Evolutionary conservation across 2,888 invertebrate genomes (phyloP).

Genomic region (Amiota communis): DNA sequence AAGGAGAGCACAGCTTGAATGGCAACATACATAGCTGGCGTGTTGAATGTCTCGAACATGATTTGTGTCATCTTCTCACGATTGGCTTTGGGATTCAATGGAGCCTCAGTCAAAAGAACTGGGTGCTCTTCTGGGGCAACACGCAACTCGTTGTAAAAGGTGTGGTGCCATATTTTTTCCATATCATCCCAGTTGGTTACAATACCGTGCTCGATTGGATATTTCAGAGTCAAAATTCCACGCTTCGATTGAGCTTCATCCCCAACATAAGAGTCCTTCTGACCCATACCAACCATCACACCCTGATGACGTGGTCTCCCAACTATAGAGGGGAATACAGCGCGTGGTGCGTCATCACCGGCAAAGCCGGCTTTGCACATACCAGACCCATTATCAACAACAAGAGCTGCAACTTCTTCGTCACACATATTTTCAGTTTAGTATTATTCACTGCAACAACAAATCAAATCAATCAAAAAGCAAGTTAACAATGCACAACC

Average conservation of each 20-base stretch:
- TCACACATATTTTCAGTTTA: slow-evolving; percentile 83
- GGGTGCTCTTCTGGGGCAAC: slow-evolving; percentile 96
- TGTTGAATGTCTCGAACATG: slow-evolving; percentile 95
- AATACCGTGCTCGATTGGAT: slow-evolving; percentile 98
- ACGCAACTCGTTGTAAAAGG: slow-evolving; percentile 98
- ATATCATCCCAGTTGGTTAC: slow-evolving; percentile 99
- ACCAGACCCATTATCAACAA: slow-evolving; percentile 93
- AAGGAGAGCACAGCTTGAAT: slow-evolving; percentile 94
- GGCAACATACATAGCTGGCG: slow-evolving; percentile 94
- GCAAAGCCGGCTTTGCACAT: slow-evolving; percentile 97
- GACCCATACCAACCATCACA: slow-evolving; percentile 94
- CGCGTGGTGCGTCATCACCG: slow-evolving; percentile 90
- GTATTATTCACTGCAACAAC: too few species aligned
- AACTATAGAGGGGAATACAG: slow-evolving; percentile 91
- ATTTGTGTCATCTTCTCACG: slow-evolving; percentile 94
- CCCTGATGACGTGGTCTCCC: slow-evolving; percentile 92
- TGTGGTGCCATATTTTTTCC: slow-evolving; percentile 99
- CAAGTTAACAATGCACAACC: too few species aligned
- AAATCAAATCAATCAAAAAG: too few species aligned
- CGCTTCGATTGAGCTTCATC: slow-evolving; percentile 89
- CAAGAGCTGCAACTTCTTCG: slow-evolving; percentile 95
- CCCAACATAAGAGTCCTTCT: slow-evolving; percentile 90
- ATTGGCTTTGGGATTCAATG: slow-evolving; percentile 91
- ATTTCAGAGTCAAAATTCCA: slow-evolving; percentile 94
- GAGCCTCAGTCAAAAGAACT: slow-evolving; percentile 89